Percentiles rank a stretch among this genome's conserved stretches.
phyloP scores from a whole-genome alignment of 2,888 invertebrate genomes.

The Calameuta idolon region DNA sequence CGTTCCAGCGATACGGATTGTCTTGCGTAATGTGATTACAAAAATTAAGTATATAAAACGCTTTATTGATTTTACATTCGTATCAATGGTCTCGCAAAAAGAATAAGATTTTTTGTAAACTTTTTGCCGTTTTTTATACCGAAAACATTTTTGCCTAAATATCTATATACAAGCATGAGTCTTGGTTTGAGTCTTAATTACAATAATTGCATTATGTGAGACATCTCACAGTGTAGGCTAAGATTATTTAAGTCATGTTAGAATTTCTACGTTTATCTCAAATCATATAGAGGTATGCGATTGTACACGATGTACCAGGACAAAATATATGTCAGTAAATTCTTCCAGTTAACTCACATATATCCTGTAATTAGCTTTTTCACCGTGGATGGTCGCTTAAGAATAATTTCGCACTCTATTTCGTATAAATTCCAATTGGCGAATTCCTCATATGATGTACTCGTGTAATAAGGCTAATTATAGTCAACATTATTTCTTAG shows the following conservation, averaged over 20 bases:
- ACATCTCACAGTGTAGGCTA: not conserved
- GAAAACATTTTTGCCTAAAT: not conserved
- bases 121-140: not conserved
- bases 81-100: not conserved
- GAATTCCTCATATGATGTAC: not conserved
- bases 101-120: too few species aligned
- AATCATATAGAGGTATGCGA: not conserved
- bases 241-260: not conserved
- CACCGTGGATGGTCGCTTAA: not conserved
- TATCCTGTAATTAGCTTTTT: not conserved
- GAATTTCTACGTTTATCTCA: not conserved
- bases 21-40: not conserved
- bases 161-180: not conserved
- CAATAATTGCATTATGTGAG: not conserved
- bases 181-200: not conserved
- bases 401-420: not conserved
- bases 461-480: not conserved
- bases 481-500: not conserved
- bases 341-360: not conserved
- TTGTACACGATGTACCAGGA: not conserved
- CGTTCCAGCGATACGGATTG: not conserved
- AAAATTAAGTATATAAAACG: not conserved
- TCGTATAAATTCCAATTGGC: not conserved
- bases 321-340: not conserved
- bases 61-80: not conserved